Conservation (phyloP, 2,888 invertebrate genomes). For the Eupithecia vulgata region DNA sequence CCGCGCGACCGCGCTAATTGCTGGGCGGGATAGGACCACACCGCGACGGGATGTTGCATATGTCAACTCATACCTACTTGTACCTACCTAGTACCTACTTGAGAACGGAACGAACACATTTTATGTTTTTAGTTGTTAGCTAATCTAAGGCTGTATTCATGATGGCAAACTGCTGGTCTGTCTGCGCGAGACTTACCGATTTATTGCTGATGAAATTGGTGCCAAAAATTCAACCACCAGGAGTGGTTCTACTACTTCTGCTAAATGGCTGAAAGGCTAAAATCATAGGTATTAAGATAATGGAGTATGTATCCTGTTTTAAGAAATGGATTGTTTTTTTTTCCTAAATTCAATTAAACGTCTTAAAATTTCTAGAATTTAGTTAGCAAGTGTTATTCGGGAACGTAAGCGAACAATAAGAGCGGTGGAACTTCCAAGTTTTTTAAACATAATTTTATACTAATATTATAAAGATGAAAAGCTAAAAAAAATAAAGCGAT, state of each 20-base stretch:
- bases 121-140: slow-evolving; percentile 39
- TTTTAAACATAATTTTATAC: background rate
- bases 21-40: slow-evolving; percentile 67
- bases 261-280: background rate
- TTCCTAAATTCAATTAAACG: background rate
- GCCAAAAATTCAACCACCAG: background rate
- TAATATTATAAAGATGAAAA: too few species aligned
- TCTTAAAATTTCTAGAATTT: background rate
- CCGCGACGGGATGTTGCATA: slow-evolving; percentile 65
- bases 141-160: slow-evolving; percentile 28
- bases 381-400: background rate
- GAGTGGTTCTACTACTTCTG: background rate
- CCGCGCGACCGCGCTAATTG: slow-evolving; percentile 73
- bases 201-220: background rate
- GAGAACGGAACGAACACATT: slow-evolving; percentile 44
- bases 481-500: too few species aligned
- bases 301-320: background rate
- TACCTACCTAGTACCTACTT: slow-evolving; percentile 20
- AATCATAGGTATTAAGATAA: background rate
- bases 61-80: slow-evolving; percentile 49
- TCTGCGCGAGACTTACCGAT: background rate
- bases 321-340: background rate
- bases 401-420: background rate
- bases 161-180: background rate
- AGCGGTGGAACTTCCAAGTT: background rate